phyloP scores from a whole-genome alignment of 2,888 invertebrate genomes.

The Scaptomyza cyrtandrae region DNA sequence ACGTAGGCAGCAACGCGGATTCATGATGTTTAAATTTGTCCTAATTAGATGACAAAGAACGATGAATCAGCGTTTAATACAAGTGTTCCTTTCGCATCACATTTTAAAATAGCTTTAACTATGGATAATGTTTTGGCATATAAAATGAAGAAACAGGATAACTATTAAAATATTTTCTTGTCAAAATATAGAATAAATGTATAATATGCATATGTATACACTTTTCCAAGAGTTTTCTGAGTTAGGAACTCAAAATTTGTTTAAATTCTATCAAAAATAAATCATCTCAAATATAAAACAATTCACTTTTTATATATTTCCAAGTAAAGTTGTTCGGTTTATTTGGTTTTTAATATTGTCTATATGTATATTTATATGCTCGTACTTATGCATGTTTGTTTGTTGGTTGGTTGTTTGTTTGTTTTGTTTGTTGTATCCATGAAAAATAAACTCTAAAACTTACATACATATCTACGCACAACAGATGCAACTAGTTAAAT shows the following conservation, averaged over 20 bases:
- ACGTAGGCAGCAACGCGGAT: constrained; percentile 41
- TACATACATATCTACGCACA: constrained; percentile 70
- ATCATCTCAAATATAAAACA: background rate
- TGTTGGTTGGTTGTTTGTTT: background rate
- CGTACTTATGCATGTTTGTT: constrained; percentile 20
- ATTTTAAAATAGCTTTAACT: constrained; percentile 2
- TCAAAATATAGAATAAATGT: too few species aligned
- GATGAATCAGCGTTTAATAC: constrained; percentile 71
- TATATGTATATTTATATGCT: constrained; percentile 56
- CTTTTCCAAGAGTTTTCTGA: too few species aligned
- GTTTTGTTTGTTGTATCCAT: constrained; percentile 52
- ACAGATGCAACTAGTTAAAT: constrained; percentile 68
- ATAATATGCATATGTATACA: too few species aligned
- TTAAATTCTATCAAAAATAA: too few species aligned
- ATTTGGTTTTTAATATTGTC: constrained; percentile 68
- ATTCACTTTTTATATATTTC: constrained; percentile 15
- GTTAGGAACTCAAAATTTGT: too few species aligned
- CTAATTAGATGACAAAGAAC: constrained; percentile 84
- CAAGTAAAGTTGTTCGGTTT: constrained; percentile 62
- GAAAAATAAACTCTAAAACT: constrained; percentile 73
- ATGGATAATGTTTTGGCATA: background rate
- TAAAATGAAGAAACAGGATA: background rate
- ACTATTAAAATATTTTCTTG: too few species aligned
- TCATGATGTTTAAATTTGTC: constrained; percentile 82
- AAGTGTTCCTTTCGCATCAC: constrained; percentile 9